These are phyloP conservation scores for Cantharis rustica DNA, from an alignment of 2,888 invertebrate genomes.

Conservation along the genomic window DNA sequence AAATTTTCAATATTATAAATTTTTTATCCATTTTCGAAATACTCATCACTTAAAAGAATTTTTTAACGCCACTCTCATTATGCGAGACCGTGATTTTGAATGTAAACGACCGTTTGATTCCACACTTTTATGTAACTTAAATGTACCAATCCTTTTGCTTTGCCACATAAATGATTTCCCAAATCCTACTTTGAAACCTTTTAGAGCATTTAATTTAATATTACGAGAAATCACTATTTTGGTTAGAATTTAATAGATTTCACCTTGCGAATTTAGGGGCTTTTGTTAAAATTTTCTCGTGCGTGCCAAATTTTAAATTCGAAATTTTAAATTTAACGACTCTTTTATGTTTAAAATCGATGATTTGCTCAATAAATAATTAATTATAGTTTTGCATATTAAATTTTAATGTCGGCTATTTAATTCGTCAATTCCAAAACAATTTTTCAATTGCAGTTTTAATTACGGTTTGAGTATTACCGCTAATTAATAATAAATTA, in stretches of 20 bases:
- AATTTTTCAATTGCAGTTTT: not conserved
- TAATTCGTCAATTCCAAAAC: not conserved
- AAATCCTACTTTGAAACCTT: not conserved
- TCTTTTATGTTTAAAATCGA: not conserved
- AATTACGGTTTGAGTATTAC: not conserved
- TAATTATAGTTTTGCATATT: not conserved
- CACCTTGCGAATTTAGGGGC: not conserved
- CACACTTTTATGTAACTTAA: slow-evolving; percentile 19
- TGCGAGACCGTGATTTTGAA: slow-evolving; percentile 23
- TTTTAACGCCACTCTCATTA: slow-evolving; percentile 20
- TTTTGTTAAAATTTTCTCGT: not conserved
- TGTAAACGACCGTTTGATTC: slow-evolving; percentile 24
- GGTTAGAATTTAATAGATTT: slow-evolving; percentile 6
- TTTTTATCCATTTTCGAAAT: not conserved
- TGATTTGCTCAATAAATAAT: not conserved
- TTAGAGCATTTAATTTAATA: not conserved
- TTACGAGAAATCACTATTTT: not conserved
- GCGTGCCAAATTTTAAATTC: not conserved
- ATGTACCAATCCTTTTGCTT: slow-evolving; percentile 14
- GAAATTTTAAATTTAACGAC: not conserved
- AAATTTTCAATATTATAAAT: not conserved
- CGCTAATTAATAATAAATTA: not conserved
- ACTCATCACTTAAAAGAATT: slow-evolving; percentile 12
- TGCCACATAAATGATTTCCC: not conserved
- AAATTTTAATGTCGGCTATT: not conserved